Evolutionary conservation across 2,113 vertebrate genomes (phyloP).

Genomic region (Oryzias melastigma): DNA sequence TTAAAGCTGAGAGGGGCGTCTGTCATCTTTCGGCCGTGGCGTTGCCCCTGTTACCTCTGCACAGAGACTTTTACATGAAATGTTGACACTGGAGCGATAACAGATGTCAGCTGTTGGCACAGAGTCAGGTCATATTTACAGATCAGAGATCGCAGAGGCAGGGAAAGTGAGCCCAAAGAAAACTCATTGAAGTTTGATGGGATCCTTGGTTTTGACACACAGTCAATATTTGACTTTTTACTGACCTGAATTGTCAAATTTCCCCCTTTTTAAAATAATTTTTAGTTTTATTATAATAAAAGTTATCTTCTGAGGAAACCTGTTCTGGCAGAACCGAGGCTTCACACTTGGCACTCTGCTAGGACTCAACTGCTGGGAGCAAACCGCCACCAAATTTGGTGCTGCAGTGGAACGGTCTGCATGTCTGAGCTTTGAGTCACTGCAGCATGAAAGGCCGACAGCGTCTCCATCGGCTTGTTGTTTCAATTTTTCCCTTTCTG

Average conservation of each 20-base stretch:
- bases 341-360: constrained; percentile 14
- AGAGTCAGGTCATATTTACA: constrained; percentile 49
- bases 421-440: constrained; percentile 60
- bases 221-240: constrained; percentile 28
- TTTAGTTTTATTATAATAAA: too few relatives aligned
- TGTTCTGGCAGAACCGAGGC: constrained; percentile 2
- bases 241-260: too few relatives aligned
- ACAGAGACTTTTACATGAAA: constrained; percentile 28
- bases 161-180: constrained; percentile 2
- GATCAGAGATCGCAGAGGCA: constrained; percentile 40
- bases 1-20: background rate
- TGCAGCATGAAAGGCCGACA: constrained; percentile 2
- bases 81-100: constrained; percentile 46
- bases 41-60: background rate
- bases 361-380: constrained; percentile 38
- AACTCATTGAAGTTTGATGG: constrained; percentile 5
- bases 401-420: constrained; percentile 30
- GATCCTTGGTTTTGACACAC: background rate
- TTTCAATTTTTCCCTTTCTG: background rate
- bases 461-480: background rate
- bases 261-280: too few relatives aligned
- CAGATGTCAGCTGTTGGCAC: constrained; percentile 21
- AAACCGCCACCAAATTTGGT: constrained; percentile 49
- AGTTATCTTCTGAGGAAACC: too few relatives aligned
- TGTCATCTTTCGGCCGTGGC: background rate